Conservation (phyloP, 2,888 invertebrate genomes). For the Eubasilissa splendida region DNA sequence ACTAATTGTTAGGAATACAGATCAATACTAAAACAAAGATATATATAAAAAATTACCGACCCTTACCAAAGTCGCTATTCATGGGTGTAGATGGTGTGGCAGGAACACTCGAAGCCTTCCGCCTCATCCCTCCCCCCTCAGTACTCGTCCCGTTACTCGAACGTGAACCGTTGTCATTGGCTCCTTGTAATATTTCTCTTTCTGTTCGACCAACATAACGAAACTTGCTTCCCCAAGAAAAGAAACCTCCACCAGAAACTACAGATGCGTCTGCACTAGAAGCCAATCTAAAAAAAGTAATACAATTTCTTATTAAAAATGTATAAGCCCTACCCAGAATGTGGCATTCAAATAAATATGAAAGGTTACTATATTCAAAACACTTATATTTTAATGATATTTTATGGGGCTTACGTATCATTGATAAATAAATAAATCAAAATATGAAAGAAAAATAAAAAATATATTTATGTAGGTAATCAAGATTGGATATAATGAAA, state of each 20-base stretch:
- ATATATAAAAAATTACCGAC: slow-evolving; percentile 31
- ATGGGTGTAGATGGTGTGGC: slow-evolving; percentile 90
- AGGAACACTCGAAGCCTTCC: slow-evolving; percentile 90
- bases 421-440: too few relatives aligned
- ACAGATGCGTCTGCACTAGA: slow-evolving; percentile 91
- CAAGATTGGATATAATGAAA: too few relatives aligned
- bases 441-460: too few relatives aligned
- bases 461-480: too few relatives aligned
- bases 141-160: slow-evolving; percentile 73
- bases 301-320: too few relatives aligned
- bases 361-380: too few relatives aligned
- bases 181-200: slow-evolving; percentile 89
- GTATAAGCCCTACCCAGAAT: too few relatives aligned
- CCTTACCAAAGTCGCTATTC: slow-evolving; percentile 78
- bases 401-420: too few relatives aligned
- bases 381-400: too few relatives aligned
- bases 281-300: slow-evolving; percentile 76
- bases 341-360: too few relatives aligned
- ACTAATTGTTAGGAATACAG: too few relatives aligned
- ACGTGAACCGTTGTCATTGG: slow-evolving; percentile 70
- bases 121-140: slow-evolving; percentile 72
- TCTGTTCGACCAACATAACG: slow-evolving; percentile 94
- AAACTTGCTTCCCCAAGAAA: slow-evolving; percentile 95
- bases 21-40: too few relatives aligned
- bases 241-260: slow-evolving; percentile 91